Conservation (phyloP, 2,888 invertebrate species). For the Dioctria rufipes region DNA sequence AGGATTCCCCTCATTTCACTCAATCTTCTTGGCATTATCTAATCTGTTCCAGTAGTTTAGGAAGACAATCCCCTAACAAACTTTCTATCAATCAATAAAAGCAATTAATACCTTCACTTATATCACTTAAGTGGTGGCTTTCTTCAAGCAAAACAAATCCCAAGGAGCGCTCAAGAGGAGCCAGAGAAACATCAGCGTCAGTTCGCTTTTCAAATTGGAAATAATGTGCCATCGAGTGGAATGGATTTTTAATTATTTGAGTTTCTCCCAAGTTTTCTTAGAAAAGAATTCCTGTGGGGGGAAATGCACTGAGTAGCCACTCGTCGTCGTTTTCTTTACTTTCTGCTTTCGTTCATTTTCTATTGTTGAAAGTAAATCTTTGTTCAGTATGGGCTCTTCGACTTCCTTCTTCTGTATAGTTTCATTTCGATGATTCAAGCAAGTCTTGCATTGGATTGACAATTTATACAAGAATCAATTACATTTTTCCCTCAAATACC, state of each 20-base stretch:
- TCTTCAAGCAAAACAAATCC: constrained; percentile 43
- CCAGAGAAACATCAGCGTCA: constrained; percentile 27
- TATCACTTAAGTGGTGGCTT: constrained; percentile 45
- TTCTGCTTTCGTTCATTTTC: constrained; percentile 36
- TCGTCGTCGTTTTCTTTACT: constrained; percentile 27
- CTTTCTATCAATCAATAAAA: constrained; percentile 54
- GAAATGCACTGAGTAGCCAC: constrained; percentile 45
- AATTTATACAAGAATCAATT: constrained; percentile 55
- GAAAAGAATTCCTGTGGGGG: constrained; percentile 51
- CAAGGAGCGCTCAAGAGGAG: not conserved
- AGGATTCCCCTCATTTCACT: not conserved
- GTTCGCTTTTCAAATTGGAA: constrained; percentile 45
- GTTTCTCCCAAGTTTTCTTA: constrained; percentile 44
- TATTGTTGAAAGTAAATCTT: constrained; percentile 51
- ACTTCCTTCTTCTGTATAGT: not conserved
- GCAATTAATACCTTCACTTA: constrained; percentile 54
- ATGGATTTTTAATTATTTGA: constrained; percentile 58
- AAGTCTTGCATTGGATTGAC: constrained; percentile 44
- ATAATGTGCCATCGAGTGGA: constrained; percentile 53
- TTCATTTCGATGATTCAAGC: constrained; percentile 41
- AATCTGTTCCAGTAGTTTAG: constrained; percentile 31
- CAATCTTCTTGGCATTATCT: constrained; percentile 33
- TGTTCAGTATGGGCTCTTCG: constrained; percentile 21
- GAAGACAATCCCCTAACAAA: constrained; percentile 41
- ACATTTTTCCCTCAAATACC: constrained; percentile 53